Evolutionary conservation across 2,797 vertebrate genomes (phyloP).

Genomic region (Apogon hyalosoma): DNA sequence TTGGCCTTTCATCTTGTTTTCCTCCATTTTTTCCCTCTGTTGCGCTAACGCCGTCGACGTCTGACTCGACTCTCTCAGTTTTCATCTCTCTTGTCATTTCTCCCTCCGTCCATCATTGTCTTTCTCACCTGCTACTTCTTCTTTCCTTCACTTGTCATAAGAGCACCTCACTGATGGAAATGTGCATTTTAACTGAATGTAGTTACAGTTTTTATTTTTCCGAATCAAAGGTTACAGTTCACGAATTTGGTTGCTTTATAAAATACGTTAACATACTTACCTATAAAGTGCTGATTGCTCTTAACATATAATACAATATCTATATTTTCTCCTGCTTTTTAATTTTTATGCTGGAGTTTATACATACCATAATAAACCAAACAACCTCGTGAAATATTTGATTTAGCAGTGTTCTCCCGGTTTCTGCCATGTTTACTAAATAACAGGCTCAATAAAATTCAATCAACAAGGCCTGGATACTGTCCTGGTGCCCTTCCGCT

Average conservation of each 20-base stretch:
- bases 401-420: slow-evolving; percentile 27
- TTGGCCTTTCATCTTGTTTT: slow-evolving; percentile 77
- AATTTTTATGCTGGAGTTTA: slow-evolving; percentile 6
- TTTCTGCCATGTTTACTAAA: slow-evolving; percentile 39
- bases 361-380: slow-evolving; percentile 31
- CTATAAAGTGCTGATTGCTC: too few relatives aligned
- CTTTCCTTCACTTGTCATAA: slow-evolving; percentile 17
- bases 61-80: slow-evolving; percentile 30
- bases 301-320: background rate
- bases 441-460: slow-evolving; percentile 60
- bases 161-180: slow-evolving; percentile 24
- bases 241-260: too few relatives aligned
- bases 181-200: background rate
- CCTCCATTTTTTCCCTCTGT: slow-evolving; percentile 34
- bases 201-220: background rate
- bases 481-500: slow-evolving; percentile 52
- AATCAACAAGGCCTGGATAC: slow-evolving; percentile 63
- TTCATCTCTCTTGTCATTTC: slow-evolving; percentile 5
- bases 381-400: slow-evolving; percentile 23
- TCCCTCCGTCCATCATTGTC: slow-evolving; percentile 13
- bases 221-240: background rate
- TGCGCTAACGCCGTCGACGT: slow-evolving; percentile 21
- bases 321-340: background rate
- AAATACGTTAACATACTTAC: background rate
- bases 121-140: slow-evolving; percentile 1